phyloP scores from a whole-genome alignment of 2,113 vertebrate genomes.

The Phylloscopus trochilus region DNA sequence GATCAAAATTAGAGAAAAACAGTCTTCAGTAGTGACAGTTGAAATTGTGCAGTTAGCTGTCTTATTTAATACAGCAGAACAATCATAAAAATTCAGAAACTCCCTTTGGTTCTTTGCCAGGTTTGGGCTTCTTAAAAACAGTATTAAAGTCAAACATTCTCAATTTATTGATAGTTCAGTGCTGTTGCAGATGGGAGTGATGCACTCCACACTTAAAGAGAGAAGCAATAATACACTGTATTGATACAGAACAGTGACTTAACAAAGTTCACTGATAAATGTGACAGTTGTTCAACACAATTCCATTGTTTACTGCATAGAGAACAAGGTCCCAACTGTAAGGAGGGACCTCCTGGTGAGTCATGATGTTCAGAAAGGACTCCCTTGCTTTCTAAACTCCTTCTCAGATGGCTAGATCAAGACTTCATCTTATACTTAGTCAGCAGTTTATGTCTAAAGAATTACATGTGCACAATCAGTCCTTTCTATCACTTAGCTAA shows the following conservation, averaged over 20 bases:
- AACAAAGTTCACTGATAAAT: not conserved
- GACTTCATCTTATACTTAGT: not conserved
- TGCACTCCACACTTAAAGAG: not conserved
- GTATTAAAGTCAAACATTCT: not conserved
- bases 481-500: not conserved
- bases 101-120: not conserved
- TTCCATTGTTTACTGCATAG: not conserved
- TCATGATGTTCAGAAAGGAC: not conserved
- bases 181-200: not conserved
- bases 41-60: not conserved
- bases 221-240: not conserved
- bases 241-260: not conserved
- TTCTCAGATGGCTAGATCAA: not conserved
- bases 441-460: not conserved
- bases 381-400: not conserved
- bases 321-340: not conserved
- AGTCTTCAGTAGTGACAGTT: not conserved
- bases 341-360: not conserved
- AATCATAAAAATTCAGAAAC: not conserved
- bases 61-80: not conserved
- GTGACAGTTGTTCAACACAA: not conserved
- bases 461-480: not conserved
- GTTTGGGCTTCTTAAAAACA: not conserved
- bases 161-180: not conserved
- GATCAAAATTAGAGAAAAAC: not conserved